Evolutionary conservation across 2,888 invertebrate genomes (phyloP).

Genomic region (Antheraea yamamai): DNA sequence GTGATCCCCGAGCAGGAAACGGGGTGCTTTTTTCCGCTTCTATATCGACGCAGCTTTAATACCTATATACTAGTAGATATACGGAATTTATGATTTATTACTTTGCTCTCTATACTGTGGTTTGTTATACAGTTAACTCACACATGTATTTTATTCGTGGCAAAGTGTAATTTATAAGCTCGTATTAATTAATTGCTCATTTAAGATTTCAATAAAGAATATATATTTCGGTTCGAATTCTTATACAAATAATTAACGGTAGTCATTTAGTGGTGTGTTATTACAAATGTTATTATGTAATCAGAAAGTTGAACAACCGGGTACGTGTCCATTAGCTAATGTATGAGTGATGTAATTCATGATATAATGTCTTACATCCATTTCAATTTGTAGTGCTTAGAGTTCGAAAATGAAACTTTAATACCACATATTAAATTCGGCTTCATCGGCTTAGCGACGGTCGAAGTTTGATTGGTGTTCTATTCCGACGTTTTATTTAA

Average conservation of each 20-base stretch:
- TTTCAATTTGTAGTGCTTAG: slow-evolving; percentile 67
- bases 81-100: slow-evolving; percentile 79
- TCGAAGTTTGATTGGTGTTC: slow-evolving; percentile 81
- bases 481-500: slow-evolving; percentile 68
- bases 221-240: background rate
- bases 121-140: slow-evolving; percentile 46
- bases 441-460: slow-evolving; percentile 75
- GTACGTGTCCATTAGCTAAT: slow-evolving; percentile 1
- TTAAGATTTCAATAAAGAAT: background rate
- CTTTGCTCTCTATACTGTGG: slow-evolving; percentile 7
- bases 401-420: slow-evolving; percentile 75
- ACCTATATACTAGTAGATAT: slow-evolving; percentile 64
- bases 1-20: slow-evolving; percentile 80
- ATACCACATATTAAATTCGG: slow-evolving; percentile 78
- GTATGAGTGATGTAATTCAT: slow-evolving; percentile 15
- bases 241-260: background rate
- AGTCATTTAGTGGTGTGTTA: slow-evolving; percentile 30
- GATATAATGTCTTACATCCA: slow-evolving; percentile 51
- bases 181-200: background rate
- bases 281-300: slow-evolving; percentile 33
- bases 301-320: background rate
- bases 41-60: slow-evolving; percentile 73
- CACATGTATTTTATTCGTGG: slow-evolving; percentile 73
- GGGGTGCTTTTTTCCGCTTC: slow-evolving; percentile 77
- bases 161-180: background rate